Percentiles rank a stretch among this genome's conserved stretches.
phyloP scores from a whole-genome alignment of 2,888 invertebrate genomes.

The Ormyrus thymus region DNA sequence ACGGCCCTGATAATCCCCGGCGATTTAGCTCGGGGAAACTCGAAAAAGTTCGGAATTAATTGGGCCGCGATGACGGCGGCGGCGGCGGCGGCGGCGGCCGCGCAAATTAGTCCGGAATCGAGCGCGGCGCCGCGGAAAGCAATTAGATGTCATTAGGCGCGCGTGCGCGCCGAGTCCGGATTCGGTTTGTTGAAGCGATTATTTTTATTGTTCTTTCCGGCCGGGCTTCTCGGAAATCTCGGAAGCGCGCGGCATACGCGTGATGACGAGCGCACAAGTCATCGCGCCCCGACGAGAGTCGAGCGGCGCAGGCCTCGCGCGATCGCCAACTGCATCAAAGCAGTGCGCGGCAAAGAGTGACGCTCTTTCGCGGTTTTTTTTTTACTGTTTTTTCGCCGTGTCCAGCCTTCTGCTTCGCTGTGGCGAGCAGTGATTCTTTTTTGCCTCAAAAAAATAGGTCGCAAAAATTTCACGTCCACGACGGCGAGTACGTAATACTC shows the following conservation, averaged over 20 bases:
- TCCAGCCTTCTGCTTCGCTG: too few relatives aligned
- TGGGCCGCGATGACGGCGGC: conserved; percentile 48
- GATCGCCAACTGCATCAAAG: too few relatives aligned
- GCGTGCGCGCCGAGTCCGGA: conserved; percentile 60
- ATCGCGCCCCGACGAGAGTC: background rate
- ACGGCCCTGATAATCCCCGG: too few relatives aligned
- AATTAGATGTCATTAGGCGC: conserved; percentile 72
- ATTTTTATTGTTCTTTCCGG: conserved; percentile 75
- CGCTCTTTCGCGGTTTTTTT: too few relatives aligned
- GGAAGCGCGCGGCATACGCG: conserved; percentile 56
- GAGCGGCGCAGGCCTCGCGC: background rate
- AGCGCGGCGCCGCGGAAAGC: conserved; percentile 71
- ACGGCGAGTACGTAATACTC: too few relatives aligned
- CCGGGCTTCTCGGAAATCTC: conserved; percentile 72
- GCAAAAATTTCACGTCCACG: too few relatives aligned
- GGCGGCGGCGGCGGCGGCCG: conserved; percentile 27
- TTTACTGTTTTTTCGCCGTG: too few relatives aligned
- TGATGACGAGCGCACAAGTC: conserved; percentile 13
- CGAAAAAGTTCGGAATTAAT: conserved; percentile 58
- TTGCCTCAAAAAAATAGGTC: too few relatives aligned
- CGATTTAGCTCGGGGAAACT: background rate
- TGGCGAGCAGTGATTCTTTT: too few relatives aligned
- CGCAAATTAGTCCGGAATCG: conserved; percentile 57
- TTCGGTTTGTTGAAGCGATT: conserved; percentile 73
- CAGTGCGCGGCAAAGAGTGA: too few relatives aligned